Conservation (phyloP, 2,888 invertebrate genomes). For the Agonum fuliginosum region DNA sequence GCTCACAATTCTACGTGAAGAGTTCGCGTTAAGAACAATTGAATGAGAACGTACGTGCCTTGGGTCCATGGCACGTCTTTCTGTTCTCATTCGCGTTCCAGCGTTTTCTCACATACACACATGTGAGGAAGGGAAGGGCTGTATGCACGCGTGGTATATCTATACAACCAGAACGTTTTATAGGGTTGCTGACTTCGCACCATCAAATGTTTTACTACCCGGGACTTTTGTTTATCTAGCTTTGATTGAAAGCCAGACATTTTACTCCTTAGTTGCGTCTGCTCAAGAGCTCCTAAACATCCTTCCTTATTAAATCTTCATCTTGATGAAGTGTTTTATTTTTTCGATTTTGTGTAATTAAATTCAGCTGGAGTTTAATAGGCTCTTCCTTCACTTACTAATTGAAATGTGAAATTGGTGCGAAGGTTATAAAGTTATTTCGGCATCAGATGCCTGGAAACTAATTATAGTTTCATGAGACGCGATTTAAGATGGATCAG, state of each 20-base stretch:
- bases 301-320: not conserved
- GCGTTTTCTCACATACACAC: not conserved
- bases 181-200: not conserved
- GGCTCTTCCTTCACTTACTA: conserved; percentile 5
- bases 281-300: not conserved
- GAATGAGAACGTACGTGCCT: conserved; percentile 50
- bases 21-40: conserved; percentile 54
- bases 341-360: not conserved
- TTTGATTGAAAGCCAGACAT: not conserved
- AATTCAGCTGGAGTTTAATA: not conserved
- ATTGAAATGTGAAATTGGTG: conserved; percentile 41
- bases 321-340: not conserved
- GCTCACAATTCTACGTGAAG: conserved; percentile 53
- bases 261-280: too few relatives aligned
- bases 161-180: conserved; percentile 20
- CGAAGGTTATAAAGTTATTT: conserved; percentile 41
- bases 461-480: conserved; percentile 41
- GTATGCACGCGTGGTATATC: conserved; percentile 1
- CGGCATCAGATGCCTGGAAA: not conserved
- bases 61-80: conserved; percentile 12
- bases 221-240: not conserved
- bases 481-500: conserved; percentile 25
- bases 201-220: not conserved
- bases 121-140: not conserved
- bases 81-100: not conserved